A percentile compares a stretch with the other conserved stretches of the same genome.
Conservation (phyloP, 2,797 vertebrate species). For the Phrynocephalus forsythii region DNA sequence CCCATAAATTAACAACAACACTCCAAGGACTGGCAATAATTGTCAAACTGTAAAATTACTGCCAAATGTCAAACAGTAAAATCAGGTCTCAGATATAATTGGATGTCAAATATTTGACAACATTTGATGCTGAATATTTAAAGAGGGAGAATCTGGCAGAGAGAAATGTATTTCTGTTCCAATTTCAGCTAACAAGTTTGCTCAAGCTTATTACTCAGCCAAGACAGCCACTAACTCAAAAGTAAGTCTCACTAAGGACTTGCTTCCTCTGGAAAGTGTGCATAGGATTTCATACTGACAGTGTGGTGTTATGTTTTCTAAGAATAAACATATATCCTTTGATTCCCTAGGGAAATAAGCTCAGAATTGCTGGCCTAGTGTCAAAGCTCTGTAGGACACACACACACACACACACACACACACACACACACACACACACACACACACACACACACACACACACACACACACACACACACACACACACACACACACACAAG, state of each 20-base stretch:
- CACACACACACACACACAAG: too few relatives aligned
- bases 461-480: too few relatives aligned
- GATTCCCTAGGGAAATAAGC: too few relatives aligned
- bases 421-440: too few relatives aligned
- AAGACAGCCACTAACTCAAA: neutral
- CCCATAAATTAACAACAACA: neutral
- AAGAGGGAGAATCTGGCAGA: neutral
- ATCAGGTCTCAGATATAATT: constrained; percentile 23
- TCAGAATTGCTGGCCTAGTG: too few relatives aligned
- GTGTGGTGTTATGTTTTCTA: too few relatives aligned
- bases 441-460: too few relatives aligned
- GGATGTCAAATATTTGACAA: constrained; percentile 19
- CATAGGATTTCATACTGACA: too few relatives aligned
- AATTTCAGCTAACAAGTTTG: constrained; percentile 5
- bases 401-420: too few relatives aligned
- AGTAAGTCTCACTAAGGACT: neutral
- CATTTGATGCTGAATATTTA: constrained; percentile 13
- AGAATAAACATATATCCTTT: too few relatives aligned
- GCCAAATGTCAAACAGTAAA: constrained; percentile 1
- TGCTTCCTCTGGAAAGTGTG: neutral
- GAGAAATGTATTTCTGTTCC: neutral
- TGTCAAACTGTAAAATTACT: neutral
- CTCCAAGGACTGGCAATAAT: neutral
- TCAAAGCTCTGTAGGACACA: too few relatives aligned
- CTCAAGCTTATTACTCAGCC: neutral